Evolutionary conservation across 2,113 vertebrate species (phyloP).

Genomic region (Pachyramphus minor): DNA sequence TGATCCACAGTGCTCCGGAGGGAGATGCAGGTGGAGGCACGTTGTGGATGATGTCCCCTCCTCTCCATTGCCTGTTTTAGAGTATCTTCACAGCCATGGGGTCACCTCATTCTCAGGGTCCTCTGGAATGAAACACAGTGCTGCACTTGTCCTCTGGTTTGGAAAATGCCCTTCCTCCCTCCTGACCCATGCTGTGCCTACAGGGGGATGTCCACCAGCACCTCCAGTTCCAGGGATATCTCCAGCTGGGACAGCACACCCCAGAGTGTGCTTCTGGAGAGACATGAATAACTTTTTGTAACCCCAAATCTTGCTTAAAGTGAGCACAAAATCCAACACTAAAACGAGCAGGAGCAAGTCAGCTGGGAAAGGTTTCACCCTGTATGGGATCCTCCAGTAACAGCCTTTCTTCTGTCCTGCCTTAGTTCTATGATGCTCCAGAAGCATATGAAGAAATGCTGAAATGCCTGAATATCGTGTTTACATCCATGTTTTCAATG

Average conservation of each 20-base stretch:
- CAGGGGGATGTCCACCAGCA: background rate
- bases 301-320: background rate
- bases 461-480: slow-evolving; percentile 93
- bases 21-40: too few species aligned
- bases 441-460: slow-evolving; percentile 90
- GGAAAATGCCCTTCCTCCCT: background rate
- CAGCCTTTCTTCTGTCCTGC: background rate
- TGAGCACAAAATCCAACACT: background rate
- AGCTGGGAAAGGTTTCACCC: background rate
- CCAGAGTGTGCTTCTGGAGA: background rate
- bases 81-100: background rate
- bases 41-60: background rate
- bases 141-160: background rate
- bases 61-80: background rate
- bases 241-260: background rate
- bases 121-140: background rate
- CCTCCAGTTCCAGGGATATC: too few species aligned
- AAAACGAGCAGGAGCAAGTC: background rate
- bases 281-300: background rate
- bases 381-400: background rate
- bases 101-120: background rate
- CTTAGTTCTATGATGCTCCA: slow-evolving; percentile 90
- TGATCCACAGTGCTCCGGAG: background rate
- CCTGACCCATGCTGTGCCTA: background rate
- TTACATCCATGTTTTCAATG: slow-evolving; percentile 94